Evolutionary conservation across 2,797 vertebrate genomes (phyloP).

Genomic region (Petrocephalus sullivani): DNA sequence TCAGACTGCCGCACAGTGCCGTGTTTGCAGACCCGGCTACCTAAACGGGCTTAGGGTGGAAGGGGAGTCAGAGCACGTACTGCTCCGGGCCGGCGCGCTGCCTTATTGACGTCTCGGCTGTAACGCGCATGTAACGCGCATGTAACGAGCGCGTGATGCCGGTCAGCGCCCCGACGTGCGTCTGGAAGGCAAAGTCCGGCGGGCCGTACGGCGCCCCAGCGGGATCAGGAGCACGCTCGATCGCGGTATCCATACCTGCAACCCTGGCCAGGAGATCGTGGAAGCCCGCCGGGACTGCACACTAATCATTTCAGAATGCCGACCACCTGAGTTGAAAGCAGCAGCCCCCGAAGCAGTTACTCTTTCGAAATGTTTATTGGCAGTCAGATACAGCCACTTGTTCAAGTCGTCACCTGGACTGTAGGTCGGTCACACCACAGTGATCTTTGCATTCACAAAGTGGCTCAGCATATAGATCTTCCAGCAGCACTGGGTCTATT

Average conservation of each 20-base stretch:
- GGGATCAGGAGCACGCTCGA: background rate
- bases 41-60: too few species aligned
- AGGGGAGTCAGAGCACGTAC: too few species aligned
- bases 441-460: background rate
- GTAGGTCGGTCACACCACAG: background rate
- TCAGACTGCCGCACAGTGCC: too few species aligned
- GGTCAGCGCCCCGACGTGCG: background rate
- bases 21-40: too few species aligned
- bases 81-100: too few species aligned
- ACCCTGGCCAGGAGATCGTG: background rate
- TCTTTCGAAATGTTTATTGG: conserved; percentile 3
- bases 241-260: background rate
- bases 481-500: background rate
- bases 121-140: background rate
- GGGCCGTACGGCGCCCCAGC: background rate
- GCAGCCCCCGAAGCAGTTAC: background rate
- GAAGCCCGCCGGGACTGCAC: background rate
- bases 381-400: background rate
- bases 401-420: background rate
- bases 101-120: background rate
- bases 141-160: background rate
- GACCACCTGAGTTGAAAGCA: background rate
- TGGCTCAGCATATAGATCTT: background rate
- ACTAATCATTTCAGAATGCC: background rate
- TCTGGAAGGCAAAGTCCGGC: background rate